Evolutionary conservation across 2,888 invertebrate species (phyloP).

Genomic region (Idaea straminata): DNA sequence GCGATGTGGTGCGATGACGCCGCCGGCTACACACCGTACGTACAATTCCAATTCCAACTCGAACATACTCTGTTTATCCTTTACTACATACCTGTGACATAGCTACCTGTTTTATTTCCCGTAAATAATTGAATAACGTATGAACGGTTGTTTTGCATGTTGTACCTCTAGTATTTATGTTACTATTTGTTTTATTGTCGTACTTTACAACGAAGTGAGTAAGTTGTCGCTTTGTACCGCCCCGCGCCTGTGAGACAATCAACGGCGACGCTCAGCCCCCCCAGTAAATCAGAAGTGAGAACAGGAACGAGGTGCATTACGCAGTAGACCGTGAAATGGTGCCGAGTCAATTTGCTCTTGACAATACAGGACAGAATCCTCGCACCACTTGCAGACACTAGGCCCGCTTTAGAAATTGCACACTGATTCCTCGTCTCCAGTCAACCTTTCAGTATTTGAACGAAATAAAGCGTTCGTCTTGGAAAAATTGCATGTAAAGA

Average conservation of each 20-base stretch:
- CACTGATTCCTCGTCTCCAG: constrained; percentile 50
- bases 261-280: constrained; percentile 35
- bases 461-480: constrained; percentile 43
- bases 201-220: neutral
- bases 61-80: constrained; percentile 32
- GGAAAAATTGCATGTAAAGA: neutral
- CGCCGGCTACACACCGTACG: constrained; percentile 37
- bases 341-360: constrained; percentile 66
- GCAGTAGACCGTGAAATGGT: constrained; percentile 68
- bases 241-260: constrained; percentile 24
- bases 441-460: constrained; percentile 43
- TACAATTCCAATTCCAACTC: constrained; percentile 26
- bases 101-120: constrained; percentile 26
- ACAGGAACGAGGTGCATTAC: constrained; percentile 53
- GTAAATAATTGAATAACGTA: constrained; percentile 27
- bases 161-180: neutral
- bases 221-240: neutral
- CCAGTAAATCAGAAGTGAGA: constrained; percentile 49
- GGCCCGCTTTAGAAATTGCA: constrained; percentile 58
- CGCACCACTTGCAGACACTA: constrained; percentile 48
- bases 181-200: constrained; percentile 9
- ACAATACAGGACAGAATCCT: constrained; percentile 53
- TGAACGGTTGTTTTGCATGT: constrained; percentile 15
- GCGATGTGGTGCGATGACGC: constrained; percentile 32
- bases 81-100: constrained; percentile 29